Base-by-base conservation (phyloP, 2,888 invertebrate species). In the Sylvicola cinctus region DNA sequence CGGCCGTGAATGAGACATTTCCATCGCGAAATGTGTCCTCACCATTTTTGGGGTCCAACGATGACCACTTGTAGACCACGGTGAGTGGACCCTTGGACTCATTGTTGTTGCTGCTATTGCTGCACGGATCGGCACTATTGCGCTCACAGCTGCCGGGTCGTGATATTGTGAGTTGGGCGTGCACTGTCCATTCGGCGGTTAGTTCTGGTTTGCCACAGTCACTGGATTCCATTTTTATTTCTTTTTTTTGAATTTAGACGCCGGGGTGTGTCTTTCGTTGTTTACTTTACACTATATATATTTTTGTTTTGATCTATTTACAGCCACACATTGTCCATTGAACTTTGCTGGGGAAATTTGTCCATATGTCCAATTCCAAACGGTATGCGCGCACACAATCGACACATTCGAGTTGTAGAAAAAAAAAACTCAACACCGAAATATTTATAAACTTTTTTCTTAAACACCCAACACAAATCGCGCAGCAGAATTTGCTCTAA, bases 161-260 rank as follows among this genome's bases (percentile, higher is more conserved):
- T 28, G 67, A 65, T 34, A 70, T 65, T 10, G 70, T 72, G 39
- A 74, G 61, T 46, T 74, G 74, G 36, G 70, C 81, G 50, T 64
- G 73, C 44, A 74, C 68, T 26, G 70, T 66, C 73, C 74, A 74
- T 47, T 72, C 71, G 41, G 68, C 68, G 16, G 63, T 61, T 27
- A 59, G 40, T 42, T 59, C 59, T 26, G 14, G 6, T 3, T 33
- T 29, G 15, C 14, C 34, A 29, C 31, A 34, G 16, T 25, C 14
- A 28, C 28, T 28, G 6, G 28, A 20, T 28, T 28, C 29, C n/a
- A 28, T 13, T 6, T 28, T 13, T 6, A 28, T 28, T 13, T 4
- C 6, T 13, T 14, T 11, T 11, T 13, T 28, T 6, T 28, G 4
- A 28, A 13, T 15, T 29, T 13, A 7, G 10, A 15, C 7, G 29